Percentiles rank a stretch among this genome's conserved stretches.
Conservation (phyloP, 1,140 invertebrate species). For the Halictus rubicundus region DNA sequence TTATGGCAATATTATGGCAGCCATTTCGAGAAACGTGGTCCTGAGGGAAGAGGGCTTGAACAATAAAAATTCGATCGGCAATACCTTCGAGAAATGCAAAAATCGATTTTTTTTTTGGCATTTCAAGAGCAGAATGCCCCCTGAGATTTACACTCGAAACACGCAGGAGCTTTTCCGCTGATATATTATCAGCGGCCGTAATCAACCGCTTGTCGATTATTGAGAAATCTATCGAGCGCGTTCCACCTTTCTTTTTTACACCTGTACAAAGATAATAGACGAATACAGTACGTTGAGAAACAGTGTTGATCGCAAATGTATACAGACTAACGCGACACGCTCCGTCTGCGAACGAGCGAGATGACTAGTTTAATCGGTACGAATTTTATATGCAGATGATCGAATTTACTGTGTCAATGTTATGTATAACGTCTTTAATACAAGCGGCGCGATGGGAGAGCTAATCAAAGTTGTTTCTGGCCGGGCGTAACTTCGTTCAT, state of each 20-base stretch:
- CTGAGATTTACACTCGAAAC: not conserved
- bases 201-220: not conserved
- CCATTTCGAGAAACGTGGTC: too few relatives aligned
- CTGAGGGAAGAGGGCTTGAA: too few relatives aligned
- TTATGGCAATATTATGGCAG: too few relatives aligned
- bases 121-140: too few relatives aligned
- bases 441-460: slow-evolving; percentile 18
- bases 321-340: slow-evolving; percentile 12
- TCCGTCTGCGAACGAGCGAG: not conserved
- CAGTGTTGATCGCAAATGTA: slow-evolving; percentile 31
- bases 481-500: not conserved
- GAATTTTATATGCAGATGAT: slow-evolving; percentile 46
- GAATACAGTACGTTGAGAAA: slow-evolving; percentile 28
- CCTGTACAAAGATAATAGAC: slow-evolving; percentile 38
- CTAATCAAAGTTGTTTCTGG: slow-evolving; percentile 15
- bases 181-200: not conserved
- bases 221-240: not conserved
- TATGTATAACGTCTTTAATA: slow-evolving; percentile 49
- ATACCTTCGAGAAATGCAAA: too few relatives aligned
- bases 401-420: slow-evolving; percentile 50
- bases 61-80: too few relatives aligned
- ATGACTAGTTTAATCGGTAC: slow-evolving; percentile 23
- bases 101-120: too few relatives aligned
- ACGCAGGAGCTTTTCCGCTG: not conserved
- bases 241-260: not conserved